Conservation (phyloP, 2,797 vertebrate genomes). For the Vireo griseus region DNA sequence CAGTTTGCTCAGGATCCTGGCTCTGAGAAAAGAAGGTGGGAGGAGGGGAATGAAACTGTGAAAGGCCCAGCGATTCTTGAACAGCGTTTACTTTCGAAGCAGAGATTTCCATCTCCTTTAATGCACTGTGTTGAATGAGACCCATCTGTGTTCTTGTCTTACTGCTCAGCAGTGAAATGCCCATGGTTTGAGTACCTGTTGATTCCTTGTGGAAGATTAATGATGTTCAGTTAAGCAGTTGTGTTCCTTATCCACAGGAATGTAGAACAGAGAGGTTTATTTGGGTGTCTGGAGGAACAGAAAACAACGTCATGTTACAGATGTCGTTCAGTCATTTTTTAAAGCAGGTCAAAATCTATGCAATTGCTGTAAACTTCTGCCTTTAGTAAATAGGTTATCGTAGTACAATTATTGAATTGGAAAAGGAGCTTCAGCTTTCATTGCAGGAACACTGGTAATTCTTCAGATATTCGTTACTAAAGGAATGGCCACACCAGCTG, state of each 20-base stretch:
- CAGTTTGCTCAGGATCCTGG: not conserved
- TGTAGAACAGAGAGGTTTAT: not conserved
- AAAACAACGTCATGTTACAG: not conserved
- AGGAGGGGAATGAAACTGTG: not conserved
- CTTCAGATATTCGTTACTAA: not conserved
- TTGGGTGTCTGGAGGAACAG: not conserved
- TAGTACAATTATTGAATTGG: not conserved
- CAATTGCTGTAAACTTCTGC: not conserved
- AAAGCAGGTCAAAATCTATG: not conserved
- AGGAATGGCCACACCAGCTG: not conserved
- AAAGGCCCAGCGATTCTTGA: not conserved
- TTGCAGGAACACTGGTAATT: not conserved
- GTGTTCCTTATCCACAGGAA: not conserved
- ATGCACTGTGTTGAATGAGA: not conserved
- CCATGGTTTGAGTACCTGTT: not conserved
- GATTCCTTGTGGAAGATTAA: not conserved
- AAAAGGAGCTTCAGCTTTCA: not conserved
- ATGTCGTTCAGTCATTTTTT: not conserved
- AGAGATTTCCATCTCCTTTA: not conserved
- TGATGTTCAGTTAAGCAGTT: not conserved
- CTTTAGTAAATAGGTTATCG: not conserved
- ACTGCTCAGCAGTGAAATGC: not conserved
- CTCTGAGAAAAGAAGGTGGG: not conserved
- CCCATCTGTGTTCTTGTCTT: not conserved
- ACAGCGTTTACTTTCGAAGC: not conserved